These are phyloP conservation scores for Meloidogyne chitwoodi DNA, from an alignment of 1,140 invertebrate genomes.

Conservation along the genomic window DNA sequence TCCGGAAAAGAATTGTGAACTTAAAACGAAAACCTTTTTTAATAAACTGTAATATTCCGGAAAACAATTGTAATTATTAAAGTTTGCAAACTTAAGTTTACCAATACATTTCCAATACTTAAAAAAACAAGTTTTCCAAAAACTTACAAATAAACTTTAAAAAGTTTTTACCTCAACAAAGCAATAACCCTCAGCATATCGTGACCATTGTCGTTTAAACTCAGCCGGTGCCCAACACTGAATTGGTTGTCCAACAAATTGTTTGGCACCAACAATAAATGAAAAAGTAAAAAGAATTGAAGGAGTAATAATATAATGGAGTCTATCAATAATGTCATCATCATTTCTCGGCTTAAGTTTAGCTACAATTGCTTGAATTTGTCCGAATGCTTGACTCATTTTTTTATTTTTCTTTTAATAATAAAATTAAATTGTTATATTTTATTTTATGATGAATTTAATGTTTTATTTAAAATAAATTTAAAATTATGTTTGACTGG, in stretches of 20 bases:
- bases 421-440: background rate
- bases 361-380: background rate
- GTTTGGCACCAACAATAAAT: conserved; percentile 32
- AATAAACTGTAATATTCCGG: too few relatives aligned
- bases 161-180: conserved; percentile 34
- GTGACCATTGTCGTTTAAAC: conserved; percentile 30
- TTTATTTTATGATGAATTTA: background rate
- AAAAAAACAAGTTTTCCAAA: too few relatives aligned
- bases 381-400: background rate
- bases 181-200: conserved; percentile 36
- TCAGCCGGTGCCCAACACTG: conserved; percentile 42
- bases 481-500: background rate
- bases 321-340: conserved; percentile 37
- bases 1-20: too few relatives aligned
- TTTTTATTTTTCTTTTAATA: background rate
- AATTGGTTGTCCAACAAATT: conserved; percentile 42
- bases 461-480: background rate
- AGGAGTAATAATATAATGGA: conserved; percentile 39
- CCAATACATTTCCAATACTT: too few relatives aligned
- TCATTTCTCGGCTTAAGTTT: conserved; percentile 11
- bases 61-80: too few relatives aligned
- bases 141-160: background rate
- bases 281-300: conserved; percentile 27
- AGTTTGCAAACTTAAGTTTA: too few relatives aligned
- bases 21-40: too few relatives aligned